Evolutionary conservation across 37 sponge, comb jelly and placozoan genomes (phyloP).

Genomic region (Amphimedon queenslandica): DNA sequence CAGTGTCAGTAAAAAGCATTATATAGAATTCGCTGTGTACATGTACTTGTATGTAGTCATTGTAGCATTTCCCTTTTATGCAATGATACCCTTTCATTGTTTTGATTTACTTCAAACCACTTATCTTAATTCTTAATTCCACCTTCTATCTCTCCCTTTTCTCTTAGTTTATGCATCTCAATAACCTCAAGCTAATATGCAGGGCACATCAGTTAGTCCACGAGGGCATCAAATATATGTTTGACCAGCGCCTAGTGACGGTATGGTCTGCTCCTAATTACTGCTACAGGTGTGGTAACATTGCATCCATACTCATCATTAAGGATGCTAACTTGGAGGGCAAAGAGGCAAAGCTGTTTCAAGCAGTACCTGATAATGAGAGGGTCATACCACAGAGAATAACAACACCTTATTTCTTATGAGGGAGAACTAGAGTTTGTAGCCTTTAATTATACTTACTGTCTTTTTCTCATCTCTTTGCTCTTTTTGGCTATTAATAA

Average conservation of each 20-base stretch:
- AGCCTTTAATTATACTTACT: background rate
- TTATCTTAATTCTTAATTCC: no score
- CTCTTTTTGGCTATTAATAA: background rate
- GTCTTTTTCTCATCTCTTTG: background rate
- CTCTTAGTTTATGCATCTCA: conserved; percentile 91
- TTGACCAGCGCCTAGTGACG: conserved; percentile 92
- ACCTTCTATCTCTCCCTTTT: background rate
- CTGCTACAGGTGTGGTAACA: conserved; percentile 98
- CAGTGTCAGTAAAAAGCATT: background rate
- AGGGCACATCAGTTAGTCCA: conserved; percentile 98
- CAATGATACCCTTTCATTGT: no score
- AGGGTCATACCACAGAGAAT: conserved; percentile 83
- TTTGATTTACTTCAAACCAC: no score
- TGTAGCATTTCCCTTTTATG: no score
- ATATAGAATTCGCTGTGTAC: no score
- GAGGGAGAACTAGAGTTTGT: no score
- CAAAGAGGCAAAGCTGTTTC: conserved; percentile 83
- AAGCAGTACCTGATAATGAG: conserved; percentile 89
- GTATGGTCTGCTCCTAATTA: conserved; percentile 99
- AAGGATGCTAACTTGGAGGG: conserved; percentile 14
- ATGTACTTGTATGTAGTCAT: no score
- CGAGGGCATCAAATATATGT: conserved; percentile 99
- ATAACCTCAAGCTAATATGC: conserved; percentile 90
- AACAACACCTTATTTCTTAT: conserved; percentile 96
- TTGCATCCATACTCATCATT: conserved; percentile 90